Evolutionary conservation across 2,113 vertebrate genomes (phyloP), one percentile per base, ranked within the genome.

Genomic region (Cygnus atratus): DNA sequence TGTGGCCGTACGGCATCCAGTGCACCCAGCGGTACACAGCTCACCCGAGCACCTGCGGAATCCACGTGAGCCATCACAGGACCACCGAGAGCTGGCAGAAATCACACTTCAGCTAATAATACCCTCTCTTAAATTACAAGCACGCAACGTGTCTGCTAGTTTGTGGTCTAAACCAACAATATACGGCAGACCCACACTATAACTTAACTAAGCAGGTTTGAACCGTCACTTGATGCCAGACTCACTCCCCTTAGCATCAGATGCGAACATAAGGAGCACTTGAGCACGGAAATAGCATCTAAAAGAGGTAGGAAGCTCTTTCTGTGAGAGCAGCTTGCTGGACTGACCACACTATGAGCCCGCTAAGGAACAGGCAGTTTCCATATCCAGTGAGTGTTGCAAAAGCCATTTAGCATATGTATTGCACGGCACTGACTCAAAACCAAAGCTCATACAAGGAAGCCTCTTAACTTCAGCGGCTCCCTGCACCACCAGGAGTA

Each of bases 1-100:
- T 0, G 4, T 13, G 46, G 17, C 37, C 33, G 31, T 3, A 35
- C 43, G 0, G 0, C 1, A 0, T 63, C 43, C 70, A 66, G 39
- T 25, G 12, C 24, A 7, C 50, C 50, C 13, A 24, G 50, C 11
- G 29, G 24, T 62, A 54, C 57, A 52, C 81, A 82, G 35, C 46
- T 37, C 2, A 0, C 13, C 65, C 24, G 19, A 52, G 16, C 46
- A 67, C 41, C 46, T 50, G 3, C 58, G 29, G 35, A 93, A 29
- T 24, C n/a, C 80, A 65, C 11, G 4, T 2, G 46, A 72, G 19
- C 24, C 29, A 75, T 39, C 0, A 1, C 41, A 61, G 44, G n/a
- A 62, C 19, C 77, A 61, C 17, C 59, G 22, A 61, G 59, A 66
- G 52, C 39, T 31, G 39, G 33, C 18, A 80, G 28, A 87, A 82